These are phyloP conservation scores for Gasterosteus aculeatus DNA, from an alignment of 2,113 vertebrate species.

Conservation along the genomic window DNA sequence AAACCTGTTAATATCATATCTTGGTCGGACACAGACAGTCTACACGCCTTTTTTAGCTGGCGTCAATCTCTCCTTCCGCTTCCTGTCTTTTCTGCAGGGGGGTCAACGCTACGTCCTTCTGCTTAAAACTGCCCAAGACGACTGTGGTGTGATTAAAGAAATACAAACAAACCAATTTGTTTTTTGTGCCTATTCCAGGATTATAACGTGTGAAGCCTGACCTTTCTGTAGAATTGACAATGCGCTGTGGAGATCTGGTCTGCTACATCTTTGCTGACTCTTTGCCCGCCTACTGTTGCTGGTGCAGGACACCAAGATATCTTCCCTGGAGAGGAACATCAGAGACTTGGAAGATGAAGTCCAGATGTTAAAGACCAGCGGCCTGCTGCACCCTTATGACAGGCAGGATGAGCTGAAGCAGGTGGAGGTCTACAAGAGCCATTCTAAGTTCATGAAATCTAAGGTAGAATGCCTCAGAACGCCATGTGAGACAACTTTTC, in stretches of 20 bases:
- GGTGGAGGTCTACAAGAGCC: slow-evolving; percentile 98
- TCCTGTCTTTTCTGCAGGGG: neutral
- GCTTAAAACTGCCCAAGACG: neutral
- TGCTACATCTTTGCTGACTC: slow-evolving; percentile 34
- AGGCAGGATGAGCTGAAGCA: slow-evolving; percentile 95
- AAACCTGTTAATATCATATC: slow-evolving; percentile 6
- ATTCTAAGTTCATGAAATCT: slow-evolving; percentile 98
- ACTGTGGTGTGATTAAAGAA: neutral
- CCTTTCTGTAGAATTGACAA: neutral
- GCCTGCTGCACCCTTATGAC: slow-evolving; percentile 90
- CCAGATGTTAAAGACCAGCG: slow-evolving; percentile 97
- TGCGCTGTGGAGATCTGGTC: neutral
- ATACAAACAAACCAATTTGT: neutral
- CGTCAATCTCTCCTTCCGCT: neutral
- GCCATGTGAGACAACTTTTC: neutral
- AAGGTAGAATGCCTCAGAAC: slow-evolving; percentile 84
- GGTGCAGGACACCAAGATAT: slow-evolving; percentile 96
- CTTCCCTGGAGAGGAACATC: slow-evolving; percentile 96
- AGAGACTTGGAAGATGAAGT: slow-evolving; percentile 98
- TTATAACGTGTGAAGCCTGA: neutral
- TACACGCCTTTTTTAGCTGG: neutral
- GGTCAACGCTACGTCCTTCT: neutral
- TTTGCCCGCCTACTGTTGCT: slow-evolving; percentile 60
- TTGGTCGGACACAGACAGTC: neutral
- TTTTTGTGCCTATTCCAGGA: neutral